These are phyloP conservation scores for Muschampia plurimacula DNA, from an alignment of 2,888 invertebrate species.

Conservation along the genomic window DNA sequence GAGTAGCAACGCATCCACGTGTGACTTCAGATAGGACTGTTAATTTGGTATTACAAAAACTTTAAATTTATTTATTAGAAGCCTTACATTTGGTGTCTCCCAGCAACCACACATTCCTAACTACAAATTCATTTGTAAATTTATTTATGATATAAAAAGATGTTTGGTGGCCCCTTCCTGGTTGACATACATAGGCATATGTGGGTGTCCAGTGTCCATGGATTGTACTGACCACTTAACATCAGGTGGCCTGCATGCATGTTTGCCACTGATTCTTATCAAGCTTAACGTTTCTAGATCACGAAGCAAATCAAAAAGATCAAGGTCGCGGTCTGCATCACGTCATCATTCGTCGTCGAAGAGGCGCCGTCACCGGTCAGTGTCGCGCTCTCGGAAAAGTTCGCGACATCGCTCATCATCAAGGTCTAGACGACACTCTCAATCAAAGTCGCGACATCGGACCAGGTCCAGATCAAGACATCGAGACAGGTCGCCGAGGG, in stretches of 20 bases:
- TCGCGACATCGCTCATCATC: slow-evolving; percentile 61
- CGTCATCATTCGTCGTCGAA: slow-evolving; percentile 38
- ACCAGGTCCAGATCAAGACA: slow-evolving; percentile 55
- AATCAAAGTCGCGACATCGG: slow-evolving; percentile 51
- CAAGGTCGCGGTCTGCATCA: slow-evolving; percentile 60
- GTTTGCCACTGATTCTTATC: too few relatives aligned
- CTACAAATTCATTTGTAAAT: too few relatives aligned
- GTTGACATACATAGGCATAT: not conserved
- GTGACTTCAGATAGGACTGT: too few relatives aligned
- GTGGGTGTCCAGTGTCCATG: too few relatives aligned
- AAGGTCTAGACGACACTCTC: slow-evolving; percentile 44
- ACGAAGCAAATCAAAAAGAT: slow-evolving; percentile 62
- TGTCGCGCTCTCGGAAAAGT: slow-evolving; percentile 61
- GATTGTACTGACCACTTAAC: too few relatives aligned
- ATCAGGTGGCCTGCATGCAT: too few relatives aligned
- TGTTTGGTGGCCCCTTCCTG: not conserved
- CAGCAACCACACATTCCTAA: too few relatives aligned
- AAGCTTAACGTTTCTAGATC: slow-evolving; percentile 51
- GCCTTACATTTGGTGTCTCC: too few relatives aligned
- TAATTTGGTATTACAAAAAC: too few relatives aligned
- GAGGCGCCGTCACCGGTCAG: slow-evolving; percentile 59
- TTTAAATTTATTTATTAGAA: too few relatives aligned
- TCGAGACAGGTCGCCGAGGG: slow-evolving; percentile 62
- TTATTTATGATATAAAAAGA: too few relatives aligned
- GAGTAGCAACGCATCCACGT: too few relatives aligned